These are phyloP conservation scores for Tonatia bakeri DNA, from an alignment of 2,113 vertebrate genomes.

Conservation along the genomic window DNA sequence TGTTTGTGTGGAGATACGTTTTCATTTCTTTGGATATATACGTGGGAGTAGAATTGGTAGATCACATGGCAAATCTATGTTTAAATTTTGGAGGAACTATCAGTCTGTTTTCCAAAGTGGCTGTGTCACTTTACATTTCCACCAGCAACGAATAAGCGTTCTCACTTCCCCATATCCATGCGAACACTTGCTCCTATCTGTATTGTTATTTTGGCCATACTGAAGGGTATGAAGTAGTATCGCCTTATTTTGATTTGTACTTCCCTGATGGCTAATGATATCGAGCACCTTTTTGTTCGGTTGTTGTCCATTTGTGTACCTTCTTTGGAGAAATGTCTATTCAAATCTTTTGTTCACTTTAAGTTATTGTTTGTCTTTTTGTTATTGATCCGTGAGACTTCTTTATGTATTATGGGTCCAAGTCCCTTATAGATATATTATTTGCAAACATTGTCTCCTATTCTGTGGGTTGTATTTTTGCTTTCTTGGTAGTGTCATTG, in stretches of 20 bases:
- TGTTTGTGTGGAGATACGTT: not conserved
- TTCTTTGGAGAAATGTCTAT: not conserved
- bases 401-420: not conserved
- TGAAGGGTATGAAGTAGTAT: not conserved
- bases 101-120: not conserved
- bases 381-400: not conserved
- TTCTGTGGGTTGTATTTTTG: not conserved
- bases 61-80: not conserved
- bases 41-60: not conserved
- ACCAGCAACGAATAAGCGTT: not conserved
- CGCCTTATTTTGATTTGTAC: not conserved
- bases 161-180: not conserved
- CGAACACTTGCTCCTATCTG: not conserved
- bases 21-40: conserved; percentile 1
- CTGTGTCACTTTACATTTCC: not conserved
- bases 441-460: not conserved
- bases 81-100: not conserved
- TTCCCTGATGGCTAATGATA: not conserved
- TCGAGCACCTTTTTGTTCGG: not conserved
- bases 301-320: not conserved
- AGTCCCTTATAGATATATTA: not conserved
- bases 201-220: not conserved
- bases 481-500: not conserved
- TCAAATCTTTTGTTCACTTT: not conserved
- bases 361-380: conserved; percentile 5